Percentiles rank a stretch among this genome's conserved stretches.
phyloP scores from a whole-genome alignment of 2,888 invertebrate species.

The Biston betularia region DNA sequence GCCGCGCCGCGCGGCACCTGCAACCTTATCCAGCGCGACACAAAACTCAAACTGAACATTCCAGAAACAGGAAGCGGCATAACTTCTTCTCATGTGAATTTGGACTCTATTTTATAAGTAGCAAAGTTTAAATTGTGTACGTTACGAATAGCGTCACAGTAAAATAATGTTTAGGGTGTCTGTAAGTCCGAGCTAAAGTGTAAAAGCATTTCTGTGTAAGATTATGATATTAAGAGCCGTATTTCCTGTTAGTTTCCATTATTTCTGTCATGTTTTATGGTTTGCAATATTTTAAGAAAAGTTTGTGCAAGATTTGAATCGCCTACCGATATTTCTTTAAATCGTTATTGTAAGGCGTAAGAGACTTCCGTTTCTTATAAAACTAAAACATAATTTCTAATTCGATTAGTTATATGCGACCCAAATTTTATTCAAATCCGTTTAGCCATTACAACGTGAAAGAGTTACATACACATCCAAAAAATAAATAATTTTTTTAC shows the following conservation, averaged over 20 bases:
- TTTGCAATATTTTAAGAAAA: constrained; percentile 54
- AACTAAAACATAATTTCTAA: too few species aligned
- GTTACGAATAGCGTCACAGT: constrained; percentile 29
- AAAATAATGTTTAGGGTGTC: constrained; percentile 73
- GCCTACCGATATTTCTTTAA: too few species aligned
- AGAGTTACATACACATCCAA: too few species aligned
- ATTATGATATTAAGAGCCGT: constrained; percentile 80
- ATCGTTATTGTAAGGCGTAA: too few species aligned
- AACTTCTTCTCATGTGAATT: background rate
- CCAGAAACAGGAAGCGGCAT: background rate
- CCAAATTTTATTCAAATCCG: too few species aligned
- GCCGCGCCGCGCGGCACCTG: constrained; percentile 22
- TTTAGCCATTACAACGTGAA: too few species aligned
- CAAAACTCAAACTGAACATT: constrained; percentile 29
- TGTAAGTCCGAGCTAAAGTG: constrained; percentile 67
- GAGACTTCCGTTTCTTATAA: too few species aligned
- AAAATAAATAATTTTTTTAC: too few species aligned
- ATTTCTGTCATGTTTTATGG: constrained; percentile 60
- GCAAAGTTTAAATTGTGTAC: constrained; percentile 52
- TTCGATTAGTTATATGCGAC: too few species aligned
- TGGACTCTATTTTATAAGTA: background rate
- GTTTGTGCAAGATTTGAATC: constrained; percentile 6
- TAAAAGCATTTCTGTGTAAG: constrained; percentile 85
- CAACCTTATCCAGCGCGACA: constrained; percentile 32
- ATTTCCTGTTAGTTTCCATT: constrained; percentile 65